Evolutionary conservation across 2,888 invertebrate species (phyloP).

Genomic region (Drosophila meridionalis): DNA sequence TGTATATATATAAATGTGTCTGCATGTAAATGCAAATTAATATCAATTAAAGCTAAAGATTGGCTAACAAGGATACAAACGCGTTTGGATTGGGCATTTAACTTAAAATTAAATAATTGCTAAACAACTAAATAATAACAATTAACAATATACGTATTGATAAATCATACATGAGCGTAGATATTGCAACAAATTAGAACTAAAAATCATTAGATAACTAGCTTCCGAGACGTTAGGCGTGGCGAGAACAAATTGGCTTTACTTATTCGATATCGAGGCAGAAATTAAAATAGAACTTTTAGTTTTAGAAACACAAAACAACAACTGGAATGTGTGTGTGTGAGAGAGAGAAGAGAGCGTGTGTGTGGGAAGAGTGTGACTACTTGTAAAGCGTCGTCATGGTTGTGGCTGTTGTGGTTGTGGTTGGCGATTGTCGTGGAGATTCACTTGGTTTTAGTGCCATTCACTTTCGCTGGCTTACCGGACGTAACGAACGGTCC

Average conservation of each 20-base stretch:
- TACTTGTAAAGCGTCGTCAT: conserved; percentile 54
- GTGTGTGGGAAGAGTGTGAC: conserved; percentile 20
- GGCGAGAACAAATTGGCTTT: conserved; percentile 63
- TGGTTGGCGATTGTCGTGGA: conserved; percentile 34
- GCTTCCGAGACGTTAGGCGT: conserved; percentile 25
- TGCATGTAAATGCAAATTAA: conserved; percentile 56
- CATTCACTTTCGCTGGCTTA: conserved; percentile 82
- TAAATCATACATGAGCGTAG: conserved; percentile 44
- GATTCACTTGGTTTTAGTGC: conserved; percentile 77
- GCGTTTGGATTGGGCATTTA: conserved; percentile 17
- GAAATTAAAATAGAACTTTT: conserved; percentile 15
- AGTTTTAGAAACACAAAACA: conserved; percentile 18
- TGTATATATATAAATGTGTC: conserved; percentile 17
- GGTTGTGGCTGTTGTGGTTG: conserved; percentile 32
- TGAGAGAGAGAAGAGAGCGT: conserved; percentile 27
- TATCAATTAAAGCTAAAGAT: conserved; percentile 59
- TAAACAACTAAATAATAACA: conserved; percentile 74
- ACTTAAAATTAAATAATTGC: conserved; percentile 65
- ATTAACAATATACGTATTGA: conserved; percentile 56
- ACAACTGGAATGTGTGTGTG: conserved; percentile 43
- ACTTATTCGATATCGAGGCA: conserved; percentile 57
- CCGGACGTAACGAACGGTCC: conserved; percentile 87
- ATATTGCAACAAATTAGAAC: conserved; percentile 71
- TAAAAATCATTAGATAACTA: conserved; percentile 39
- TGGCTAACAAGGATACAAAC: conserved; percentile 59